These are phyloP conservation scores for Tyto alba DNA, from an alignment of 2,113 vertebrate genomes.

Conservation along the genomic window DNA sequence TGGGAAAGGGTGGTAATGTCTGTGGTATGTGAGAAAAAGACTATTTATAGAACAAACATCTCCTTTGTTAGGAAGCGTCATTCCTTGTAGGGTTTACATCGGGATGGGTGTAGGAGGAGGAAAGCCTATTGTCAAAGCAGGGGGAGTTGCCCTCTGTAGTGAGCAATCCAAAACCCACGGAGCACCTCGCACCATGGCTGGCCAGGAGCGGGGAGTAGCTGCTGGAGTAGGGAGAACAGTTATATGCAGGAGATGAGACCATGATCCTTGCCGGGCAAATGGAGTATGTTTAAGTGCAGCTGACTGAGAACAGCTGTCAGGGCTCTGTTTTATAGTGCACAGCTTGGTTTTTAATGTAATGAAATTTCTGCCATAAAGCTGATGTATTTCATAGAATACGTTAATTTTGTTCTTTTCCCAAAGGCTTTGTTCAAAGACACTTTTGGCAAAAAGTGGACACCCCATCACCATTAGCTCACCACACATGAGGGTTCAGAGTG, in stretches of 20 bases:
- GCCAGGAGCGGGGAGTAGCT: not conserved
- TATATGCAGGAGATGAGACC: not conserved
- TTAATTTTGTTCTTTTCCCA: not conserved
- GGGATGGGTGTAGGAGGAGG: not conserved
- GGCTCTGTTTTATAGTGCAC: fast-evolving
- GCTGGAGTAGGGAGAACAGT: not conserved
- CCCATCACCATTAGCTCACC: not conserved
- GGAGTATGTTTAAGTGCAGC: not conserved
- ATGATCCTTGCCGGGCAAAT: not conserved
- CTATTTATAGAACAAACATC: not conserved
- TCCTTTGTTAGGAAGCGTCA: not conserved
- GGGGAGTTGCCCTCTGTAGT: not conserved
- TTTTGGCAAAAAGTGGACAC: not conserved
- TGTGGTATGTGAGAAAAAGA: not conserved
- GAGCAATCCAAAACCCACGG: not conserved
- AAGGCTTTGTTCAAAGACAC: not conserved
- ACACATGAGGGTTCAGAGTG: fast-evolving
- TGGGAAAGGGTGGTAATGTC: not conserved
- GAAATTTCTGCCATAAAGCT: not conserved
- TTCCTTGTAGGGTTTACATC: not conserved
- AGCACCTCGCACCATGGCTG: not conserved
- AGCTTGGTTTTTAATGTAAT: not conserved
- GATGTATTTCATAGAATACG: not conserved
- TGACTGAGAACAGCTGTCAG: not conserved
- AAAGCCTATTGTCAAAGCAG: not conserved